Evolutionary conservation across 2,797 vertebrate genomes (phyloP).

Genomic region (Pangasius larnaudii): DNA sequence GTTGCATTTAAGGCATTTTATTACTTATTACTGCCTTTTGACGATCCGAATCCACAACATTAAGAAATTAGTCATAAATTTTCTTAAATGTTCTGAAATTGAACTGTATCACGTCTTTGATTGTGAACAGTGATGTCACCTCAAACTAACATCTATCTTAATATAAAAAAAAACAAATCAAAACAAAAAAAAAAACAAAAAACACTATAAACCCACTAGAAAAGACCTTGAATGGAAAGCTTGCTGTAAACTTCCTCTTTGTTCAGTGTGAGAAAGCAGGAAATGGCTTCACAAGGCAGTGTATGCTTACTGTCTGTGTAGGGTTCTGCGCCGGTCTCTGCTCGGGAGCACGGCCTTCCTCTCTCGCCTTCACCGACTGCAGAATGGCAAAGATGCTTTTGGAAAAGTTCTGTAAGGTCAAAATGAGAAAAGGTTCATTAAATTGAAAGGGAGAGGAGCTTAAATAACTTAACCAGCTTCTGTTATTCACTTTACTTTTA

Average conservation of each 20-base stretch:
- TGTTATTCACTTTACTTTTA: neutral
- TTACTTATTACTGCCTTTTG: too few relatives aligned
- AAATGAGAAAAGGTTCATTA: neutral
- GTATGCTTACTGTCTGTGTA: constrained; percentile 81
- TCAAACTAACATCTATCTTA: too few relatives aligned
- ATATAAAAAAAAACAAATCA: too few relatives aligned
- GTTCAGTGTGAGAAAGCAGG: neutral
- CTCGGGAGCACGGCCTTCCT: constrained; percentile 95
- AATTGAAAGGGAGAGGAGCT: neutral
- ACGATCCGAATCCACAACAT: too few relatives aligned
- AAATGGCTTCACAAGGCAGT: rapidly evolving
- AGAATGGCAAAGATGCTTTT: constrained; percentile 99
- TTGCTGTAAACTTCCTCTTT: neutral
- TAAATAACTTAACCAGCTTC: neutral
- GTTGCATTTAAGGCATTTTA: too few relatives aligned
- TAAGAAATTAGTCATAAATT: too few relatives aligned
- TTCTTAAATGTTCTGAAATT: too few relatives aligned
- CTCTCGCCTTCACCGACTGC: constrained; percentile 97
- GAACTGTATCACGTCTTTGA: too few relatives aligned
- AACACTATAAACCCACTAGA: too few relatives aligned
- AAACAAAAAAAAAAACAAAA: too few relatives aligned
- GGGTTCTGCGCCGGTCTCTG: constrained; percentile 92
- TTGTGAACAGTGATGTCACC: too few relatives aligned
- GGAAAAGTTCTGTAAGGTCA: constrained; percentile 88
- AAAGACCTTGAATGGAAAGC: neutral